Base-by-base conservation (phyloP, 2,888 invertebrate genomes). In the Frankliniella intonsa region DNA sequence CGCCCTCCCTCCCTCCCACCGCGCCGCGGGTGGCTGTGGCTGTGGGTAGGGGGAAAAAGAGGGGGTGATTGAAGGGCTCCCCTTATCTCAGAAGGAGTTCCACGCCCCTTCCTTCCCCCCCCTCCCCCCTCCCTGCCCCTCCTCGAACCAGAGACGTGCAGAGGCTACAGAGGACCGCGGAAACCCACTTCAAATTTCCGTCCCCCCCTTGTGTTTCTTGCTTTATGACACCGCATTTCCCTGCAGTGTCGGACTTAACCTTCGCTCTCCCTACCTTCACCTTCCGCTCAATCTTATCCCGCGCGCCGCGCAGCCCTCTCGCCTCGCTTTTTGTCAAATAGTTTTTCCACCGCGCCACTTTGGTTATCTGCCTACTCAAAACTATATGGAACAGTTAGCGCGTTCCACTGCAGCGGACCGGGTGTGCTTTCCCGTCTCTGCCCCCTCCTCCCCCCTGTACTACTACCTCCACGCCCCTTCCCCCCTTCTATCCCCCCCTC, bases 161-260 rank as follows among this genome's bases (percentile, higher is more conserved):
- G 25, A 22, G 69, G 69, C 69, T 76, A 25, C 69, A 76, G 69
- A 76, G 69, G 25, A 25, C 69, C 69, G 25, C 69, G 69, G 25
- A 25, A 25, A 25, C 69, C 69, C 69, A 76, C 69, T 76, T 22
- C 69, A 76, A 76, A 76, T 76, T 76, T 76, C 9, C 69, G 14
- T 17, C 55, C 55, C 55, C 69, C 69, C 22, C 25, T 76, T 76
- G 69, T 76, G 69, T 76, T 76, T 25, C 69, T 76, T 76, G 69
- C 25, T 22, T 22, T 25, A 76, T 76, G 69, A 76, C 69, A 62
- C 62, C 62, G 17, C n/a, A n/a, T n/a, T n/a, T n/a, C n/a, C n/a
- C n/a, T n/a, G n/a, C 38, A 38, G 38, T 38, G 38, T 38, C 38
- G 38, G 38, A 38, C 38, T 5, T 38, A 38, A 38, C 38, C 5